A percentile compares a stretch with the other conserved stretches of the same genome.
These are phyloP conservation scores for Sisyra terminalis DNA, from an alignment of 2,888 invertebrate genomes.

Conservation along the genomic window DNA sequence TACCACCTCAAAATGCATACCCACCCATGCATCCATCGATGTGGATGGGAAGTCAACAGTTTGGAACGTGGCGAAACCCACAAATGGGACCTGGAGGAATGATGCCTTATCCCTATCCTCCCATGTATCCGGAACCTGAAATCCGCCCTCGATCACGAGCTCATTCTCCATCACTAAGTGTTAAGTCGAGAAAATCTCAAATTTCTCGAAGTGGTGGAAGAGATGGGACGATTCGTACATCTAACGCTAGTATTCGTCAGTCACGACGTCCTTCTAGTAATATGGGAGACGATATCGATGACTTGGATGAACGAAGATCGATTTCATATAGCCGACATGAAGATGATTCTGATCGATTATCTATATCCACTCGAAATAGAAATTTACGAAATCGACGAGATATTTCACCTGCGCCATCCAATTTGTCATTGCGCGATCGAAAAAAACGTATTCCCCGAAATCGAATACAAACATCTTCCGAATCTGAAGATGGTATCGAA, in stretches of 20 bases:
- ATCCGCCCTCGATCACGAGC: conserved; percentile 44
- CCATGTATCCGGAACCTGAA: conserved; percentile 22
- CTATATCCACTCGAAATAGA: conserved; percentile 12
- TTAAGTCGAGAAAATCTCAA: conserved; percentile 52
- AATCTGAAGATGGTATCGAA: conserved; percentile 3
- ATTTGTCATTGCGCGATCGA: too few species aligned
- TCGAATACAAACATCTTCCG: not conserved
- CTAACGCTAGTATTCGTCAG: not conserved
- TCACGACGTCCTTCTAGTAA: not conserved
- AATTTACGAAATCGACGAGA: conserved; percentile 11
- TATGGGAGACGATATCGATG: not conserved
- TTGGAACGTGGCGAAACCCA: conserved; percentile 3
- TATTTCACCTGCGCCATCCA: conserved; percentile 2
- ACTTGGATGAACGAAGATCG: conserved; percentile 16
- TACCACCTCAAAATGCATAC: conserved; percentile 23
- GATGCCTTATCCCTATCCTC: conserved; percentile 12
- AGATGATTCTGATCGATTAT: conserved; percentile 20
- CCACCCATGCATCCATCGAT: conserved; percentile 17
- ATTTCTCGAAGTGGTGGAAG: conserved; percentile 32
- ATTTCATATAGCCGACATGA: conserved; percentile 19
- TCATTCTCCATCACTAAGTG: conserved; percentile 49
- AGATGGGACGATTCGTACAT: not conserved
- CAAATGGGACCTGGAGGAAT: not conserved
- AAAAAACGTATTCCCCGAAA: conserved; percentile 1
- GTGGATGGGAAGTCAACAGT: conserved; percentile 19